Evolutionary conservation across 2,888 invertebrate species (phyloP).

Genomic region (Tortricodes alternella): DNA sequence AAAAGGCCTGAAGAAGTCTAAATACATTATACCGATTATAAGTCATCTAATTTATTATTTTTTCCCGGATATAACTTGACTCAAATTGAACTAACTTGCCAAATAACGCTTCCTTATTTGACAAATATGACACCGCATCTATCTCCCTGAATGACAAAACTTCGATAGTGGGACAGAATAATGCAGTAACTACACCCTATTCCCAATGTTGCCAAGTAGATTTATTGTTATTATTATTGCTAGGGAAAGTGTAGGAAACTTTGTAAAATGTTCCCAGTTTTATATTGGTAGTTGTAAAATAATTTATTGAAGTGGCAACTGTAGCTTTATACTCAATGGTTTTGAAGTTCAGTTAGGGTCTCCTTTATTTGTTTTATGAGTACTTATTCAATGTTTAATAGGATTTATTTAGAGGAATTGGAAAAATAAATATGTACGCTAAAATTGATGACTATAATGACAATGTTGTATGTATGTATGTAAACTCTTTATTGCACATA

Average conservation of each 20-base stretch:
- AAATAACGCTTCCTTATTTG: slow-evolving; percentile 23
- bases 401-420: background rate
- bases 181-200: slow-evolving; percentile 37
- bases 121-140: slow-evolving; percentile 33
- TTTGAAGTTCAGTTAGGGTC: slow-evolving; percentile 38
- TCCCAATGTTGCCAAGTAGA: slow-evolving; percentile 43
- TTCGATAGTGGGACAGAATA: slow-evolving; percentile 40
- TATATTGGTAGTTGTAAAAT: slow-evolving; percentile 59
- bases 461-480: too few relatives aligned
- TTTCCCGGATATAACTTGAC: slow-evolving; percentile 17
- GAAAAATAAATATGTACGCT: too few relatives aligned
- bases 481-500: too few relatives aligned
- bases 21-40: background rate
- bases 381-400: background rate
- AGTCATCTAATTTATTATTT: background rate
- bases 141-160: slow-evolving; percentile 23
- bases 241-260: slow-evolving; percentile 60
- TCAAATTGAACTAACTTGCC: slow-evolving; percentile 12
- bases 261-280: slow-evolving; percentile 59
- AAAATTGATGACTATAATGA: too few relatives aligned
- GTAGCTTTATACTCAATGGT: slow-evolving; percentile 35
- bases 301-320: slow-evolving; percentile 55
- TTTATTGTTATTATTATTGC: slow-evolving; percentile 78
- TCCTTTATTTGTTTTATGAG: slow-evolving; percentile 36
- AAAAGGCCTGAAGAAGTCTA: too few relatives aligned